phyloP scores from a whole-genome alignment of 2,113 vertebrate genomes.

The Desmodus rotundus region DNA sequence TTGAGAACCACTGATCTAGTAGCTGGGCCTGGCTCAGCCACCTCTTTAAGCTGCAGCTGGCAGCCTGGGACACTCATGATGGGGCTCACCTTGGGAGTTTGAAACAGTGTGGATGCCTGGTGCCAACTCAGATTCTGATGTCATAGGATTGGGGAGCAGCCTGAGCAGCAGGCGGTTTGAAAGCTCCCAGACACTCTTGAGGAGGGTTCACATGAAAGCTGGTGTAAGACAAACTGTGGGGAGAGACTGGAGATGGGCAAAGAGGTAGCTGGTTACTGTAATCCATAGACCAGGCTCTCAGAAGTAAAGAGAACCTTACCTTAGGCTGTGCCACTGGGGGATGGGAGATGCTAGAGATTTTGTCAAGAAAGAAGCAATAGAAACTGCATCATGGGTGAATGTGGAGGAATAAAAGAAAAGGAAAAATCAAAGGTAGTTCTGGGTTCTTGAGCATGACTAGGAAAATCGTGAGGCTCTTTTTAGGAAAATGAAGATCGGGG shows the following conservation, averaged over 20 bases:
- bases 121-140: background rate
- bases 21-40: background rate
- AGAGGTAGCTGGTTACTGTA: background rate
- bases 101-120: background rate
- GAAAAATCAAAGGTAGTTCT: background rate
- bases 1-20: background rate
- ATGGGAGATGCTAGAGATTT: background rate
- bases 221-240: background rate
- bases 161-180: background rate
- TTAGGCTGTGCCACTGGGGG: background rate
- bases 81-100: background rate
- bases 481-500: background rate
- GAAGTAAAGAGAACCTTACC: background rate
- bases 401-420: background rate
- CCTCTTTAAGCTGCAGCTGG: background rate
- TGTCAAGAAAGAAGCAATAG: background rate
- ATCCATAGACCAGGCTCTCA: background rate
- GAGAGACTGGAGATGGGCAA: background rate
- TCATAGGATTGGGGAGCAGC: background rate
- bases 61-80: fast-evolving
- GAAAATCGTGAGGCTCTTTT: background rate
- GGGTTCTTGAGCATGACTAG: background rate
- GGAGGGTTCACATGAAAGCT: background rate
- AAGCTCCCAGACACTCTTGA: background rate
- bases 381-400: background rate